Conservation (phyloP, 1,140 invertebrate species). For the Pseudomyrmex pallidus region DNA sequence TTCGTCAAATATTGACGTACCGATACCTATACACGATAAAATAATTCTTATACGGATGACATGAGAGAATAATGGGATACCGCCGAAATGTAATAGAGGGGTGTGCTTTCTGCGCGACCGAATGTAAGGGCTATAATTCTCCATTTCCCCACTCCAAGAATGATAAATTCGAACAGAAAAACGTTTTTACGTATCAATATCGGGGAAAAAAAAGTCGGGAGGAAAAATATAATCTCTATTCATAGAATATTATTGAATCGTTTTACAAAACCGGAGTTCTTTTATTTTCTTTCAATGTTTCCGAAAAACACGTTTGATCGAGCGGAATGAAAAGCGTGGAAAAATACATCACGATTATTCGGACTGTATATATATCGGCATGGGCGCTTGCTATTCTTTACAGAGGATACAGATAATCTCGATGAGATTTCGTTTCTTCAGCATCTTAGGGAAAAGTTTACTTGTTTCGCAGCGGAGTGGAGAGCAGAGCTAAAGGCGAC, state of each 20-base stretch:
- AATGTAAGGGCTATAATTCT: slow-evolving; percentile 49
- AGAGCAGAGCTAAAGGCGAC: slow-evolving; percentile 49
- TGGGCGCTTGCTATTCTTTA: slow-evolving; percentile 35
- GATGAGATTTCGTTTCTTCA: slow-evolving; percentile 47
- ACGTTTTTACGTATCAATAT: slow-evolving; percentile 14
- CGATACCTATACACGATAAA: slow-evolving; percentile 8
- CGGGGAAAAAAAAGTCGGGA: background rate
- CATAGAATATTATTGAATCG: background rate
- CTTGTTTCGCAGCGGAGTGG: slow-evolving; percentile 38
- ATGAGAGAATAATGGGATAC: slow-evolving; percentile 33
- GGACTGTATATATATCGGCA: too few relatives aligned
- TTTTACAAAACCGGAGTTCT: background rate
- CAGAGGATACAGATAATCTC: slow-evolving; percentile 37
- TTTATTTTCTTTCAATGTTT: background rate
- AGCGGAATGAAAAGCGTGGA: background rate
- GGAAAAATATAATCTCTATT: slow-evolving; percentile 17
- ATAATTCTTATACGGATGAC: slow-evolving; percentile 17
- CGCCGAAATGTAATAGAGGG: slow-evolving; percentile 33
- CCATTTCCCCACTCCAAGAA: slow-evolving; percentile 10
- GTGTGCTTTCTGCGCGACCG: background rate
- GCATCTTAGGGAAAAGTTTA: slow-evolving; percentile 55
- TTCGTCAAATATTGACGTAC: slow-evolving; percentile 1
- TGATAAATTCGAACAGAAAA: slow-evolving; percentile 11
- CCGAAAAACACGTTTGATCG: background rate
- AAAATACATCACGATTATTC: background rate